phyloP scores from a whole-genome alignment of 2,888 invertebrate species.

The Phorcus lineatus region DNA sequence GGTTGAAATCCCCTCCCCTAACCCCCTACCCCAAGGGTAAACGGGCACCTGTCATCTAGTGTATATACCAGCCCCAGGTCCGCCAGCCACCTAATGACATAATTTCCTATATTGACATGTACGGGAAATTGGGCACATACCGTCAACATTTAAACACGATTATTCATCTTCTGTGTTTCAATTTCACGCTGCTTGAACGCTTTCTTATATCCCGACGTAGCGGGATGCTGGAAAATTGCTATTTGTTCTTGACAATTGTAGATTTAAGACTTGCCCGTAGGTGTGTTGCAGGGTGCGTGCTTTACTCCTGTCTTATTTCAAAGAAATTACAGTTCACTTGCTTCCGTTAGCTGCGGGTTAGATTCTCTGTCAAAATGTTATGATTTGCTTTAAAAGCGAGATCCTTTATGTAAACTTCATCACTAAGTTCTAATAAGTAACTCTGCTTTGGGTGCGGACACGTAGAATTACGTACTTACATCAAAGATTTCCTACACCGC shows the following conservation, averaged over 20 bases:
- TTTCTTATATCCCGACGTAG: background rate
- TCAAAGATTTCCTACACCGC: too few relatives aligned
- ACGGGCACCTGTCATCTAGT: background rate
- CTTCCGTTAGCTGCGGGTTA: too few relatives aligned
- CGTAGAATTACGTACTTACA: too few relatives aligned
- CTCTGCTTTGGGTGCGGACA: too few relatives aligned
- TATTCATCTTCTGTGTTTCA: background rate
- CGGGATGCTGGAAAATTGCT: background rate
- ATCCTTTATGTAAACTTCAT: too few relatives aligned
- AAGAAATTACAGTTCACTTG: background rate
- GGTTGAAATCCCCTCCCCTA: background rate
- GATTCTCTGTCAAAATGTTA: too few relatives aligned
- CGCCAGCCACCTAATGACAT: background rate
- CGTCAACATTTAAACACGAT: background rate
- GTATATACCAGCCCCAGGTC: background rate
- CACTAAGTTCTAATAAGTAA: too few relatives aligned
- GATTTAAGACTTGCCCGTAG: background rate
- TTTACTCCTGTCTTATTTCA: background rate
- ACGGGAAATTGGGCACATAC: conserved; percentile 1
- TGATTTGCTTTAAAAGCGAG: too few relatives aligned
- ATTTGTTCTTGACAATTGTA: conserved; percentile 4
- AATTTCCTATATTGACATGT: background rate
- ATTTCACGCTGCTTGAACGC: conserved; percentile 3
- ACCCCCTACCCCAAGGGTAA: background rate
- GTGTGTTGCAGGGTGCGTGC: background rate